A percentile compares a stretch with the other conserved stretches of the same genome.
Evolutionary conservation across 1,140 invertebrate species (phyloP).

Genomic region (Lineus longissimus): DNA sequence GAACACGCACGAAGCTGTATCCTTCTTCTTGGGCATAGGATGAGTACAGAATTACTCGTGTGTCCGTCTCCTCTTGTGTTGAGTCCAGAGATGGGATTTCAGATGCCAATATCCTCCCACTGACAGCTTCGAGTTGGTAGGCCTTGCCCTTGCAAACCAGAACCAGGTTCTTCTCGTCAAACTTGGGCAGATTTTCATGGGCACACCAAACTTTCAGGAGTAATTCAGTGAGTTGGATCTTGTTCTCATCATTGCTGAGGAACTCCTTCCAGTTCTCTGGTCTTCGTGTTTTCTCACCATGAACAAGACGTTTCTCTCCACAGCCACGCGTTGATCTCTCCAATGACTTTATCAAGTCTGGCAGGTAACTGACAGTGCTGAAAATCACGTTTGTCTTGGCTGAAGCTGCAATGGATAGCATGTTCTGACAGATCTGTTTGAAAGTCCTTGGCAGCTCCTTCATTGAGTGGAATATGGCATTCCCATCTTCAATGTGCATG

Average conservation of each 20-base stretch:
- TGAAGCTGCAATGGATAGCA: neutral
- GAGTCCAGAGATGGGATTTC: neutral
- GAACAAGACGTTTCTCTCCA: constrained; percentile 16
- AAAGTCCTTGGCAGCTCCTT: constrained; percentile 11
- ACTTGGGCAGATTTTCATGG: constrained; percentile 3
- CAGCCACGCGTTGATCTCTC: neutral
- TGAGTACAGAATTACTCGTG: constrained; percentile 14
- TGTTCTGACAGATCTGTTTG: constrained; percentile 8
- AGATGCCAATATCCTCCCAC: neutral
- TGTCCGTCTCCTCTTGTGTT: constrained; percentile 21
- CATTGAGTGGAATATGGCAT: constrained; percentile 17
- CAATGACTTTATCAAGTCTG: too few species aligned
- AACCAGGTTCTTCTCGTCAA: constrained; percentile 12
- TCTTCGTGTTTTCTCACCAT: constrained; percentile 16
- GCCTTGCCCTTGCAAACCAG: constrained; percentile 14
- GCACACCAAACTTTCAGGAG: constrained; percentile 11
- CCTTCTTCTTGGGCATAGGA: constrained; percentile 9
- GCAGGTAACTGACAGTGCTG: too few species aligned
- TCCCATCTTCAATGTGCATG: constrained; percentile 16
- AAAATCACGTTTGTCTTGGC: too few species aligned
- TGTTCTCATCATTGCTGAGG: constrained; percentile 24
- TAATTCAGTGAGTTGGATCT: constrained; percentile 14
- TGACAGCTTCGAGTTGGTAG: constrained; percentile 1
- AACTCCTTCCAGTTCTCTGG: constrained; percentile 19
- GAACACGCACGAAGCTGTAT: constrained; percentile 2